Evolutionary conservation across 2,797 vertebrate genomes (phyloP).

Genomic region (Chanos chanos): DNA sequence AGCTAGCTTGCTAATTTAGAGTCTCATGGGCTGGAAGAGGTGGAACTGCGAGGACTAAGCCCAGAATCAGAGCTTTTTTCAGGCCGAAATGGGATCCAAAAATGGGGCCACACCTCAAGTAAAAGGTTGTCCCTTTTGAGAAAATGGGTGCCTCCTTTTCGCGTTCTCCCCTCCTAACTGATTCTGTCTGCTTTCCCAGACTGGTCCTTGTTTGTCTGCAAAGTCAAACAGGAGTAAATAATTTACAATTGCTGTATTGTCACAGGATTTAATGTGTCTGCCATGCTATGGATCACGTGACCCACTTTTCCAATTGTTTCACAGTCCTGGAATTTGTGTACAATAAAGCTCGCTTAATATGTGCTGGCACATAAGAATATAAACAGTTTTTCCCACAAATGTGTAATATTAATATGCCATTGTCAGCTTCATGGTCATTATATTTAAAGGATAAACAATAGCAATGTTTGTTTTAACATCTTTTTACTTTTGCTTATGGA

Average conservation of each 20-base stretch:
- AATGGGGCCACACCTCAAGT: background rate
- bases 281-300: conserved; percentile 29
- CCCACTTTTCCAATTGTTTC: conserved; percentile 53
- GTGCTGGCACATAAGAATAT: background rate
- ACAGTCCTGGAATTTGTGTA: conserved; percentile 53
- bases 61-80: conserved; percentile 22
- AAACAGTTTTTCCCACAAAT: too few relatives aligned
- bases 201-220: conserved; percentile 4
- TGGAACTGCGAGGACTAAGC: conserved; percentile 10
- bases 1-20: conserved; percentile 44
- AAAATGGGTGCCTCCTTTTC: too few relatives aligned
- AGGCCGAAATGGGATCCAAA: conserved; percentile 42
- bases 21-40: conserved; percentile 29
- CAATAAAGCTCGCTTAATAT: conserved; percentile 40
- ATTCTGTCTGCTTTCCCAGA: background rate
- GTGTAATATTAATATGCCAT: too few relatives aligned
- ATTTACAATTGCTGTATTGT: conserved; percentile 55
- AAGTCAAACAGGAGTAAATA: conserved; percentile 22
- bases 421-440: too few relatives aligned
- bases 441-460: too few relatives aligned
- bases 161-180: conserved; percentile 1
- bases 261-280: conserved; percentile 28
- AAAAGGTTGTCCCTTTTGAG: too few relatives aligned
- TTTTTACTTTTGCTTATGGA: too few relatives aligned
- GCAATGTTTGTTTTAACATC: too few relatives aligned